Conservation (phyloP, 2,113 vertebrate species). For the Symphodus melops region DNA sequence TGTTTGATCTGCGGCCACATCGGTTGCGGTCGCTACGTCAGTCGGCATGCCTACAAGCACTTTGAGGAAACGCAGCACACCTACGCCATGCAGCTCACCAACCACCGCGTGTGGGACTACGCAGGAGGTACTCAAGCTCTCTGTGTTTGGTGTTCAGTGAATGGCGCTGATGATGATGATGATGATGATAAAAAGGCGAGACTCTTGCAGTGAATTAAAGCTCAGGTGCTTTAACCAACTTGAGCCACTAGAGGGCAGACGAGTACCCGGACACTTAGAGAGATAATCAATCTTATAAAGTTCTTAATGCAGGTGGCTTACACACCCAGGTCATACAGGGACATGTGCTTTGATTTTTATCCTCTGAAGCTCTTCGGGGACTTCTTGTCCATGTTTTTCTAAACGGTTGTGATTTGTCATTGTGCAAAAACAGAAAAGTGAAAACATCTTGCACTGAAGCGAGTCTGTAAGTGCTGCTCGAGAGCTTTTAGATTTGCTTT, state of each 20-base stretch:
- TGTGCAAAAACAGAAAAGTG: too few species aligned
- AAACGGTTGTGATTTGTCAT: too few species aligned
- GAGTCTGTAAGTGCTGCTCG: too few species aligned
- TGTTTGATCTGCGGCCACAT: slow-evolving; percentile 98
- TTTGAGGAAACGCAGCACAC: slow-evolving; percentile 99
- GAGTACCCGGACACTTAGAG: neutral
- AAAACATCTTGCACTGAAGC: too few species aligned
- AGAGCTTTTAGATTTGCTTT: too few species aligned
- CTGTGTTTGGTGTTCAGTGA: too few species aligned
- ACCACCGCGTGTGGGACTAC: slow-evolving; percentile 98
- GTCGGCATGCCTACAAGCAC: slow-evolving; percentile 96
- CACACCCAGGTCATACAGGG: too few species aligned
- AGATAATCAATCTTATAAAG: neutral
- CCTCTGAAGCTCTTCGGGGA: neutral
- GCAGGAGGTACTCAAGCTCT: slow-evolving; percentile 87
- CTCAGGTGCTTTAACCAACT: neutral
- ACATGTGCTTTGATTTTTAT: neutral
- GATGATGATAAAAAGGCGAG: too few species aligned
- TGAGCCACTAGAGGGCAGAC: slow-evolving; percentile 38
- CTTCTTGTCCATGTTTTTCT: neutral
- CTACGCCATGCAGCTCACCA: slow-evolving; percentile 98
- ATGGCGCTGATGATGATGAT: too few species aligned
- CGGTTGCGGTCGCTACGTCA: slow-evolving; percentile 96
- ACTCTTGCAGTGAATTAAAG: too few species aligned
- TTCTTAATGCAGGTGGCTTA: too few species aligned